Base-by-base conservation (phyloP, 1,140 invertebrate species). In the Diorhabda carinulata region DNA sequence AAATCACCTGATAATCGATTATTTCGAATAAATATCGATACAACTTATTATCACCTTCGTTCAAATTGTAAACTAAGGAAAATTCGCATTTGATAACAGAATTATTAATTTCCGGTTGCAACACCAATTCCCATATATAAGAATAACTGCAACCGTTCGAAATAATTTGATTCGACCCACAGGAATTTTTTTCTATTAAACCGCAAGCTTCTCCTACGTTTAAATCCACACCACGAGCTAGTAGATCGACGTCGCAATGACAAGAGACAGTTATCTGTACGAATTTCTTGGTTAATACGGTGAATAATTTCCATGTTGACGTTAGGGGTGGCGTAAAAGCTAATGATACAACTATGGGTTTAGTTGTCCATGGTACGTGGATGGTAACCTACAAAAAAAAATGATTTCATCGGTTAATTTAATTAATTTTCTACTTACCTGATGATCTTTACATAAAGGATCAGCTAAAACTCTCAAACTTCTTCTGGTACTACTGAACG, bases 271-370 rank as follows among this genome's bases (percentile, higher is more conserved):
- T 87, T 8, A 94, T 87, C 80, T 94, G 90, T 3, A 95, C 75
- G 76, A 92, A 94, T 82, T 95, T 95, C 74, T 90, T 86, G 40
- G 88, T 87, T 70, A 91, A 88, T 5, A 91, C 91, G 0, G 95
- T 95, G 67, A 94, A 89, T 3, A 97, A 83, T 70, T 91, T 89
- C 83, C 93, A 91, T 5, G 86, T 86, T 1, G 91, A 87, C 73
- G 88, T 87, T 76, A 97, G 88, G 2, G 94, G 94, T 5, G 92
- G 89, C 2, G 90, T 86, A 81, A 97, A 96, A 74, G 90, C 87
- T 2, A 97, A 80, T 1, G 85, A 82, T 60, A 92, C 89, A 65
- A 86, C 87, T 58, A 87, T 87, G 52, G 91, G 87, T 70, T 87
- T 84, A 5, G 85, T 81, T 73, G 86, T 86, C 91, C 92, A 94